These are phyloP conservation scores for Euspilapteryx auroguttella DNA, from an alignment of 2,888 invertebrate genomes.

Conservation along the genomic window DNA sequence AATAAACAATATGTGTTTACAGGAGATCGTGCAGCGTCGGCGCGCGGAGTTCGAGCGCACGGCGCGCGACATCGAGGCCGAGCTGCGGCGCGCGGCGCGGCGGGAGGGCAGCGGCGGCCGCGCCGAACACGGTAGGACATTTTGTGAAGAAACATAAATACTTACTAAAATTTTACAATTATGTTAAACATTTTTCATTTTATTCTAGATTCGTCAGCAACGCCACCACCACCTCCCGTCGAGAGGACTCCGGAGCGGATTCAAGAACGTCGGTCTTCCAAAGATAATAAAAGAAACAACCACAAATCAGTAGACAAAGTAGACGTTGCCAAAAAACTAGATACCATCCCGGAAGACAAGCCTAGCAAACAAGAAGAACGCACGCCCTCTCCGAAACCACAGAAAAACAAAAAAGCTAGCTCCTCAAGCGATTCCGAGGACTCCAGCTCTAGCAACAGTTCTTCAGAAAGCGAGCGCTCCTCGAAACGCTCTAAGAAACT, in stretches of 20 bases:
- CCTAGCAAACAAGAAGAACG: conserved; percentile 25
- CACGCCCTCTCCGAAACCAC: conserved; percentile 30
- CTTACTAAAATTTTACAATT: conserved; percentile 5
- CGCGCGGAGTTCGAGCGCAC: conserved; percentile 72
- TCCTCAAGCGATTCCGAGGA: conserved; percentile 39
- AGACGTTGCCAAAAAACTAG: conserved; percentile 28
- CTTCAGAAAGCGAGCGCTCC: conserved; percentile 23
- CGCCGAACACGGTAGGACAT: conserved; percentile 1
- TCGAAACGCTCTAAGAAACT: conserved; percentile 18
- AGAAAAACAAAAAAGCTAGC: conserved; percentile 27
- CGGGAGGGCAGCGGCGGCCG: conserved; percentile 23
- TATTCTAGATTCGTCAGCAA: conserved; percentile 35
- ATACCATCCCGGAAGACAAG: conserved; percentile 32
- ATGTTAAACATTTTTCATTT: too few species aligned
- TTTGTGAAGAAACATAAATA: neutral
- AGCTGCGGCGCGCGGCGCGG: conserved; percentile 65
- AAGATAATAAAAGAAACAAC: conserved; percentile 25
- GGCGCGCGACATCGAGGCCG: conserved; percentile 76
- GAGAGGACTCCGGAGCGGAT: conserved; percentile 38
- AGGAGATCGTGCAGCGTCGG: conserved; percentile 67
- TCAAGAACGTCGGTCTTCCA: conserved; percentile 26
- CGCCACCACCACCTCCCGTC: too few species aligned
- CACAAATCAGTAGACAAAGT: conserved; percentile 28
- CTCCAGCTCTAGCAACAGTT: conserved; percentile 26
- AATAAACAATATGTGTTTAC: too few species aligned